These are phyloP conservation scores for Drosophila niveifrons DNA, from an alignment of 2,888 invertebrate species.

Conservation along the genomic window DNA sequence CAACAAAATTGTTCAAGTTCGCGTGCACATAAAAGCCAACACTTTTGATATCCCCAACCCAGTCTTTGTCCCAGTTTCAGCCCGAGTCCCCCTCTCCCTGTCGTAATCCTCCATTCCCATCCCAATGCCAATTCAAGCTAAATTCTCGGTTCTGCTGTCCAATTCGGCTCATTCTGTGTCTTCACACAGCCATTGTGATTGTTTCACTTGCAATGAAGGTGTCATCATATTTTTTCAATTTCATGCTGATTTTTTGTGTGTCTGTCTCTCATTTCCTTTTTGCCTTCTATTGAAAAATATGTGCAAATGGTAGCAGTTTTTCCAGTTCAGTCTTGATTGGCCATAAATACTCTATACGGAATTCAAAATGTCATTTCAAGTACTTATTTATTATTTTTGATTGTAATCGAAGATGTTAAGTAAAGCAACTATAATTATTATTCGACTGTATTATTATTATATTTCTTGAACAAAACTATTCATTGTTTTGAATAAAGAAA, in stretches of 20 bases:
- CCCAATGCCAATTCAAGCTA: slow-evolving; percentile 1
- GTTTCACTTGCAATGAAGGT: slow-evolving; percentile 72
- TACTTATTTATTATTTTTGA: neutral
- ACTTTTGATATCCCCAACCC: slow-evolving; percentile 27
- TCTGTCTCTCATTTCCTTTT: slow-evolving; percentile 17
- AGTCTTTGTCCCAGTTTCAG: neutral
- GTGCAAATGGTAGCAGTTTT: slow-evolving; percentile 37
- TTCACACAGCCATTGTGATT: slow-evolving; percentile 58
- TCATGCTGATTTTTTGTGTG: slow-evolving; percentile 59
- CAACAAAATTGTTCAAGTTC: slow-evolving; percentile 59
- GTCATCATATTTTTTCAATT: slow-evolving; percentile 79
- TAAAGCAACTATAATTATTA: too few relatives aligned
- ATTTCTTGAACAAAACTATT: neutral
- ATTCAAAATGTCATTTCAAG: neutral
- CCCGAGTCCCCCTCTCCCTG: neutral
- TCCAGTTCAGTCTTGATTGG: neutral
- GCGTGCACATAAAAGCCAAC: slow-evolving; percentile 53
- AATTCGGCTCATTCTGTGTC: slow-evolving; percentile 24
- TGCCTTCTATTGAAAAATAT: slow-evolving; percentile 40
- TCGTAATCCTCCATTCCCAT: neutral
- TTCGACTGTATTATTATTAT: too few relatives aligned
- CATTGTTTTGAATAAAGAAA: neutral
- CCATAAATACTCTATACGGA: neutral
- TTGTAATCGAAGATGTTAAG: too few relatives aligned
- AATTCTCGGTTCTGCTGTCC: slow-evolving; percentile 20